These are phyloP conservation scores for Lucilia cuprina DNA, from an alignment of 1,140 invertebrate genomes.

Conservation along the genomic window DNA sequence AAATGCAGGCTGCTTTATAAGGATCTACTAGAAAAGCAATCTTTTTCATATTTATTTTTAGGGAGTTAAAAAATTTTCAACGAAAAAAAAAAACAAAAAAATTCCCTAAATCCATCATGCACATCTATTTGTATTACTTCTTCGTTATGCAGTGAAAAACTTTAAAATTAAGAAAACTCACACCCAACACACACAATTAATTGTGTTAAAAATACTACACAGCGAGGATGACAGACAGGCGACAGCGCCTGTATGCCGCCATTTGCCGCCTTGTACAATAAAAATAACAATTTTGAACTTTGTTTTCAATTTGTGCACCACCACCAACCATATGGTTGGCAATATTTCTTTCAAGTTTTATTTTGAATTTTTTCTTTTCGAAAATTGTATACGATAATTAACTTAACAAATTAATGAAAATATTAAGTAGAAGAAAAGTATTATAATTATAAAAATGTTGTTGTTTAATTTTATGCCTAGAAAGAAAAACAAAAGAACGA, in stretches of 20 bases:
- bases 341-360: neutral
- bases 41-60: too few relatives aligned
- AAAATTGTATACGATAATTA: neutral
- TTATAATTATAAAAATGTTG: neutral
- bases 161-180: too few relatives aligned
- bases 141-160: too few relatives aligned
- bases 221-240: neutral
- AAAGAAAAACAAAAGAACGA: neutral
- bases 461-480: too few relatives aligned
- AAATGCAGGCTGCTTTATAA: too few relatives aligned
- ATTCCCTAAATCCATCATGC: too few relatives aligned
- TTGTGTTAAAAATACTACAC: neutral
- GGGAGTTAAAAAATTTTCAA: too few relatives aligned
- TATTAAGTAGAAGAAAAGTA: neutral
- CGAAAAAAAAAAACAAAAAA: too few relatives aligned
- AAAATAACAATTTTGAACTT: neutral
- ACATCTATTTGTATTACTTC: too few relatives aligned
- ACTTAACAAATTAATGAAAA: slow-evolving; percentile 1
- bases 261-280: neutral
- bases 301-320: neutral
- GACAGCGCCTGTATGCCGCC: neutral
- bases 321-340: neutral
- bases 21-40: too few relatives aligned
- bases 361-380: neutral
- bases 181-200: neutral